Base-by-base conservation (phyloP, 2,888 invertebrate species). In the Lepetodrilus schrolli region DNA sequence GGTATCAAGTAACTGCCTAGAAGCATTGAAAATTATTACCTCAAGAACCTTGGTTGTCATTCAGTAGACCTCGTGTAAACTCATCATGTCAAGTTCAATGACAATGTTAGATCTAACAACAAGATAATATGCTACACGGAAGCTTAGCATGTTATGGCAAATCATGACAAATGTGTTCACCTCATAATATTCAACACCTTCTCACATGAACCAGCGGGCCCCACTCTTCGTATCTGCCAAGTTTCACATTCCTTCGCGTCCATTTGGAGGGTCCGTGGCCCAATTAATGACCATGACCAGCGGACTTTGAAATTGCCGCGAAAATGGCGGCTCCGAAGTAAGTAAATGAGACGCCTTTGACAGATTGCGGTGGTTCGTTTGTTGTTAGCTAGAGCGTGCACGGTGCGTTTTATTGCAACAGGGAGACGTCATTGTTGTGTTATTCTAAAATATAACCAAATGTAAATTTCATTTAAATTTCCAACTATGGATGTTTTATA, bases 101-200 rank as follows among this genome's bases (percentile, higher is more conserved):
- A n/a, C n/a, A n/a, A n/a, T n/a, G n/a, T n/a, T n/a, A n/a, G n/a
- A n/a, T n/a, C n/a, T n/a, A n/a, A n/a, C n/a, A n/a, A n/a, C n/a
- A 13, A 17, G 43, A 4, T 10, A 8, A 17, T 43, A 4, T 17
- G 43, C 10, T 17, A 58, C 58, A 21, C 58, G 58, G 58, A 58
- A 58, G 58, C 58, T 26, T 30, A 30, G 23, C 23, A 58, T 58
- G 58, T 58, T 26, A 70, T 23, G 30, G 34, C 36, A 50, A 20
- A 10, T 13, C 1, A 49, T 36, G 30, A 30, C 21, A 36, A 36
- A 36, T 17, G 5, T 43, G 72, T 75, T 72, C 74, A 84, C 84
- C 78, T 81, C 83, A 84, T 81, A 10, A 81, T 72, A 74, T 82
- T 79, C 13, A 76, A 77, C 13, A 84, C 81, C 72, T 80, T 82